phyloP scores from a whole-genome alignment of 2,797 vertebrate genomes.

The Xenopus petersii region DNA sequence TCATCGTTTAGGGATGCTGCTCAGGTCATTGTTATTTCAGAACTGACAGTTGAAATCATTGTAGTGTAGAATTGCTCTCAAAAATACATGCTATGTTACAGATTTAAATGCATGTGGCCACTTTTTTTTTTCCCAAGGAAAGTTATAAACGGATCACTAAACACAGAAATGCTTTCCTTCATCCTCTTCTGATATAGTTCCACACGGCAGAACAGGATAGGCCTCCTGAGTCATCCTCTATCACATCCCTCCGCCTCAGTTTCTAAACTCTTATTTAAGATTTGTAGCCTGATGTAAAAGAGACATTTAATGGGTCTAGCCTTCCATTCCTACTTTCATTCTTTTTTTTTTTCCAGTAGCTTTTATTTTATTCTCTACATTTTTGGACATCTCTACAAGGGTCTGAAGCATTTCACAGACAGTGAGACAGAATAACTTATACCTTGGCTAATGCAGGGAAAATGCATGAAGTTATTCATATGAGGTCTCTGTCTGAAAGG shows the following conservation, averaged over 20 bases:
- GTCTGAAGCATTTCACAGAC: too few species aligned
- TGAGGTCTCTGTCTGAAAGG: too few species aligned
- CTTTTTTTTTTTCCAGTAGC: background rate
- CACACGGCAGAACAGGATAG: slow-evolving; percentile 22
- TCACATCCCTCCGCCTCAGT: slow-evolving; percentile 17
- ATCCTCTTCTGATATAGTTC: slow-evolving; percentile 43
- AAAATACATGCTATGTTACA: slow-evolving; percentile 41
- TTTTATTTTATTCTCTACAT: too few species aligned
- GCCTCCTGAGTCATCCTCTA: slow-evolving; percentile 39
- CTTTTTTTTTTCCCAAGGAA: slow-evolving; percentile 21
- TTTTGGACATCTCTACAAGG: background rate
- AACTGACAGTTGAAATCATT: slow-evolving; percentile 43
- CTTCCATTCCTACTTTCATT: background rate
- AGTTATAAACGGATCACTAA: slow-evolving; percentile 37
- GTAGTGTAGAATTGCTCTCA: slow-evolving; percentile 48
- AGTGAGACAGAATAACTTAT: too few species aligned
- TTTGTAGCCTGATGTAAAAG: too few species aligned
- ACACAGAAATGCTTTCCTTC: slow-evolving; percentile 38
- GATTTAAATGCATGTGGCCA: slow-evolving; percentile 35
- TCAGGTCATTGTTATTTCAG: slow-evolving; percentile 35
- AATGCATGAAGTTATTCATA: too few species aligned
- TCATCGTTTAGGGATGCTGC: slow-evolving; percentile 31
- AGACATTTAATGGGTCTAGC: too few species aligned
- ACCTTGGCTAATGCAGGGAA: too few species aligned
- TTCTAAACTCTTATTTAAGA: slow-evolving; percentile 12